Evolutionary conservation across 2,113 vertebrate species (phyloP).

Genomic region (Elaphurus davidianus): DNA sequence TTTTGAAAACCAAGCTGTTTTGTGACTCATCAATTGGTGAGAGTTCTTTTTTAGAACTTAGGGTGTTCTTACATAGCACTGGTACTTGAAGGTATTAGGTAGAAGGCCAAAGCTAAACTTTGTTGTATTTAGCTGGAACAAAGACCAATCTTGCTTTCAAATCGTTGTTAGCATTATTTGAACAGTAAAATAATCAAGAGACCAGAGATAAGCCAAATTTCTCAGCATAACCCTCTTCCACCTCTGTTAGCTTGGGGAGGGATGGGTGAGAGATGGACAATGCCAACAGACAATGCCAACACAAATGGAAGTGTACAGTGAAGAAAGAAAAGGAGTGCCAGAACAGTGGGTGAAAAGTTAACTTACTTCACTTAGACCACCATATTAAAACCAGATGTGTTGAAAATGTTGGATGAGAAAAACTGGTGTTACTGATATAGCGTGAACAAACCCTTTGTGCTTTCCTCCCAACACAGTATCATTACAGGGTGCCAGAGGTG

Average conservation of each 20-base stretch:
- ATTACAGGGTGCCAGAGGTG: conserved; percentile 54
- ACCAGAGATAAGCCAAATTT: conserved; percentile 46
- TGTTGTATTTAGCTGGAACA: conserved; percentile 36
- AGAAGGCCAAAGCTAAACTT: conserved; percentile 46
- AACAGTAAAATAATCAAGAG: conserved; percentile 47
- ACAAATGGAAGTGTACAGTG: background rate
- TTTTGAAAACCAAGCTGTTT: conserved; percentile 41
- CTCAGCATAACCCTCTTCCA: background rate
- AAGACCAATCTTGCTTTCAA: conserved; percentile 47
- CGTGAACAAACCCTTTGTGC: conserved; percentile 61
- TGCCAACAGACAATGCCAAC: background rate
- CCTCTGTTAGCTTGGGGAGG: background rate
- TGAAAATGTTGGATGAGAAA: conserved; percentile 58
- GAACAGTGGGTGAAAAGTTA: conserved; percentile 61
- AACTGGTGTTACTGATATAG: conserved; percentile 65
- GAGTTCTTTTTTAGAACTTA: background rate
- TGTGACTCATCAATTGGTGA: background rate
- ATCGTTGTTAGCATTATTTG: conserved; percentile 31
- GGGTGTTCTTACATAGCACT: conserved; percentile 20
- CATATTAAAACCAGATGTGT: conserved; percentile 71
- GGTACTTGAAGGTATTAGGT: conserved; percentile 42
- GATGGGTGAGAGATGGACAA: background rate
- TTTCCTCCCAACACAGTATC: conserved; percentile 62
- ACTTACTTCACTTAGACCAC: conserved; percentile 47
- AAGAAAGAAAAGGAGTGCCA: conserved; percentile 47